Base-by-base conservation (phyloP, 2,113 vertebrate species). In the Drymodes brunneopygia region DNA sequence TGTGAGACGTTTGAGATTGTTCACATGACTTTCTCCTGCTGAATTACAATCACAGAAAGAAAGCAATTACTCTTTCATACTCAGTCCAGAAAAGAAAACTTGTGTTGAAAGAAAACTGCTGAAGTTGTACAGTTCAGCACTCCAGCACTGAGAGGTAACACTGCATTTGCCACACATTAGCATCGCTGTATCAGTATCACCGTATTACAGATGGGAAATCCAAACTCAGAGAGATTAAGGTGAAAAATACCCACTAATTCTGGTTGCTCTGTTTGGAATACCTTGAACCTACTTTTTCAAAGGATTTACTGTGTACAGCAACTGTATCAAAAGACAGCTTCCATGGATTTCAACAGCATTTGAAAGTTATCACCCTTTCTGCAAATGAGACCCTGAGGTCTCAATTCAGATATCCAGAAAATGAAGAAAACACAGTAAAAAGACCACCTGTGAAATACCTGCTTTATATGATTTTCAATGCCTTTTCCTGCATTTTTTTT, bases 51-150 rank as follows among this genome's bases (percentile, higher is more conserved):
- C 73, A 58, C 6, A 73, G 86, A 88, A 93, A 85, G 90, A 72
- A 89, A 92, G 87, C 51, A 96, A 90, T 88, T 96, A 78, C 51
- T 88, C 65, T 96, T 88, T 74, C 69, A 40, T 47, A 40, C 48
- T 64, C 42, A 62, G 69, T 74, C 44, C 75, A 71, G 85, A 82
- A 91, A 86, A 57, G 62, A 95, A 90, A 92, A 94, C 80, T 86
- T 69, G 23, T 22, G 12, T 4, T 80, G 91, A 87, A 91, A 79
- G 62, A 87, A 86, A 89, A 94, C 42, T 9, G 38, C 82, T 94
- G 95, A 92, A 90, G 51, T 54, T 81, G 51, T 93, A 15, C 18
- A 62, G 80, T 74, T 90, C 62, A 94, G 72, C 79, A 58, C 28
- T 86, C 53, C 47, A 69, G 82, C 66, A 77, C 8, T 27, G 53